phyloP scores from a whole-genome alignment of 2,888 invertebrate genomes.

The Aleiodes testaceus region DNA sequence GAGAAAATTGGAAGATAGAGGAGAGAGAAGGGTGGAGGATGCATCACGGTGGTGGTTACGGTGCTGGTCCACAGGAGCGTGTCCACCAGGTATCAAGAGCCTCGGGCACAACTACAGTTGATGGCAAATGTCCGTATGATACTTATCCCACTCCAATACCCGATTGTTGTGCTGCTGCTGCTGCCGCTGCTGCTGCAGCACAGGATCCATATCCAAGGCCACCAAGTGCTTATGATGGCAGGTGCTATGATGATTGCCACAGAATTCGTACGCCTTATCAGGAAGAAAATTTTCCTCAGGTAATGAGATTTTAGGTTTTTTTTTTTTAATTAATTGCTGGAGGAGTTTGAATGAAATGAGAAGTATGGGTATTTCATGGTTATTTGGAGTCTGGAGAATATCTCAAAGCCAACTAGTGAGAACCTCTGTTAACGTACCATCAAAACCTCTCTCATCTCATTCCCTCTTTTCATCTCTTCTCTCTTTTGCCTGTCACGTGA shows the following conservation, averaged over 20 bases:
- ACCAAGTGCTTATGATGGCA: constrained; percentile 70
- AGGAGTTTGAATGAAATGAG: no score
- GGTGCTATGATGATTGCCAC: constrained; percentile 69
- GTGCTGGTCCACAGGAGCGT: constrained; percentile 67
- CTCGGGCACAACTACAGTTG: constrained; percentile 53
- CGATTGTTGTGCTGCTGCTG: constrained; percentile 72
- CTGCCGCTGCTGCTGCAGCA: constrained; percentile 65
- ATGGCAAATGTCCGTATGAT: constrained; percentile 69
- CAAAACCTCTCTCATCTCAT: constrained; percentile 22
- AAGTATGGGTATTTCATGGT: constrained; percentile 29
- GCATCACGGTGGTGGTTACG: constrained; percentile 69
- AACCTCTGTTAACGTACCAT: constrained; percentile 39
- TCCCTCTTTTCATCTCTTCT: not conserved
- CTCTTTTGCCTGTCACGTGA: constrained; percentile 37
- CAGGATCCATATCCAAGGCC: constrained; percentile 72
- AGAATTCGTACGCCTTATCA: constrained; percentile 66
- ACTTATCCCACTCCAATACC: constrained; percentile 71
- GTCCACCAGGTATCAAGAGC: constrained; percentile 64
- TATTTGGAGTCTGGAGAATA: constrained; percentile 29
- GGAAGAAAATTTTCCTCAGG: constrained; percentile 69
- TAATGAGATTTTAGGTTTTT: constrained; percentile 50
- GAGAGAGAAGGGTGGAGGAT: constrained; percentile 49
- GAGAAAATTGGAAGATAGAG: constrained; percentile 28
- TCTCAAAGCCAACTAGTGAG: constrained; percentile 30
- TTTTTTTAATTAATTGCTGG: no score